phyloP scores from a whole-genome alignment of 2,888 invertebrate species.

The Drosophila multiciliata region DNA sequence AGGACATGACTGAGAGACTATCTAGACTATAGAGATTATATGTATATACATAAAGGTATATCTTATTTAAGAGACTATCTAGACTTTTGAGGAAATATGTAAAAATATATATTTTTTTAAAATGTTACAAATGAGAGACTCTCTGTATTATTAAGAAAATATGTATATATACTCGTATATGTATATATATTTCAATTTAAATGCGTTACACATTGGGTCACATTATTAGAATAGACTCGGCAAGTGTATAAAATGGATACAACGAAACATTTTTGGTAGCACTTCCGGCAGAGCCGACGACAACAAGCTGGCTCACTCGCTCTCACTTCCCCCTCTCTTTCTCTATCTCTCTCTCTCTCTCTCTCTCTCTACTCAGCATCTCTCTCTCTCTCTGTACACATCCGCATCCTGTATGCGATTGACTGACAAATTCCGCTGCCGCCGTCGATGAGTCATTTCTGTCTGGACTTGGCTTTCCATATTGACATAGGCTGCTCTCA shows the following conservation, averaged over 20 bases:
- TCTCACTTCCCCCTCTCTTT: background rate
- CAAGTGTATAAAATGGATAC: background rate
- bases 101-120: too few species aligned
- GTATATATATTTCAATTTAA: too few species aligned
- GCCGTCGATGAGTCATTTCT: slow-evolving; percentile 58
- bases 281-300: background rate
- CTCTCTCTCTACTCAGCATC: background rate
- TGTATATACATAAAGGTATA: too few species aligned
- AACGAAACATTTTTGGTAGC: background rate
- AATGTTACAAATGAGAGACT: too few species aligned
- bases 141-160: too few species aligned
- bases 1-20: background rate
- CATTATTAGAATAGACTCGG: background rate
- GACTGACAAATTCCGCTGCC: slow-evolving; percentile 18
- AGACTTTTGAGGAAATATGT: background rate
- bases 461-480: slow-evolving; percentile 42
- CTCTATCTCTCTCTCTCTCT: background rate
- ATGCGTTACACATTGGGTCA: background rate
- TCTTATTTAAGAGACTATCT: background rate
- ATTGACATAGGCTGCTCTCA: slow-evolving; percentile 34
- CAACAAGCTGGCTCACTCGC: background rate
- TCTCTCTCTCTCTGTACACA: background rate
- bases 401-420: slow-evolving; percentile 35
- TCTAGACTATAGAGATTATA: background rate
- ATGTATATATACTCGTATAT: too few species aligned